Percentiles rank a stretch among this genome's conserved stretches.
Conservation (phyloP, 2,888 invertebrate species). For the Nyleta sp. region DNA sequence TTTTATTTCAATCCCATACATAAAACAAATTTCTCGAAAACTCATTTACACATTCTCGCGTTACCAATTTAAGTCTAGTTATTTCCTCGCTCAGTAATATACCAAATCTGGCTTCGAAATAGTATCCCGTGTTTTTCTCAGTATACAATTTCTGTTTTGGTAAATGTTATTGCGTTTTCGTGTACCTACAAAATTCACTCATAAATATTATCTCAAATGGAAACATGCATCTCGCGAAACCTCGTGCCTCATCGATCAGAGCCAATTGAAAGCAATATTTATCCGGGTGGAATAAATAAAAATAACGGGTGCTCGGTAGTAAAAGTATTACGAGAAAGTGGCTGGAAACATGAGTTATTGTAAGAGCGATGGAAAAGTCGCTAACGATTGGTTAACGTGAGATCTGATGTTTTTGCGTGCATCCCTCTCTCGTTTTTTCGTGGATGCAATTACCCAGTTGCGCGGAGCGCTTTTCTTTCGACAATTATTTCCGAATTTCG, state of each 20-base stretch:
- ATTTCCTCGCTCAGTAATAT: no score
- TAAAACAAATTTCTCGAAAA: no score
- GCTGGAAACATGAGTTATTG: slow-evolving; percentile 49
- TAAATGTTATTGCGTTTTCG: no score
- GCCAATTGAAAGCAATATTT: slow-evolving; percentile 44
- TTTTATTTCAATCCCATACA: no score
- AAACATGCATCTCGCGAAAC: slow-evolving; percentile 26
- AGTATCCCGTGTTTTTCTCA: no score
- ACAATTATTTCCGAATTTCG: slow-evolving; percentile 65
- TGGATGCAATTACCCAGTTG: slow-evolving; percentile 50
- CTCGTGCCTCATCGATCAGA: slow-evolving; percentile 23
- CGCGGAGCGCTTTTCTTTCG: slow-evolving; percentile 53
- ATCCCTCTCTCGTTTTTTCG: slow-evolving; percentile 39
- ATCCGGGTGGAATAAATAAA: slow-evolving; percentile 36
- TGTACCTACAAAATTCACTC: slow-evolving; percentile 9
- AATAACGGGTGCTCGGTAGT: slow-evolving; percentile 14
- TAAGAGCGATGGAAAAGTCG: slow-evolving; percentile 44
- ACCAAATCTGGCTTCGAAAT: no score
- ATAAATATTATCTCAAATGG: slow-evolving; percentile 25
- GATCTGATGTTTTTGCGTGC: slow-evolving; percentile 53
- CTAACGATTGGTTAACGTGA: slow-evolving; percentile 62
- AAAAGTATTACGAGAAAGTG: neutral
- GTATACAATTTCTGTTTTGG: no score
- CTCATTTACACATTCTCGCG: no score
- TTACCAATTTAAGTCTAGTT: no score